phyloP scores from a whole-genome alignment of 2,113 vertebrate species.

The Tragelaphus scriptus region DNA sequence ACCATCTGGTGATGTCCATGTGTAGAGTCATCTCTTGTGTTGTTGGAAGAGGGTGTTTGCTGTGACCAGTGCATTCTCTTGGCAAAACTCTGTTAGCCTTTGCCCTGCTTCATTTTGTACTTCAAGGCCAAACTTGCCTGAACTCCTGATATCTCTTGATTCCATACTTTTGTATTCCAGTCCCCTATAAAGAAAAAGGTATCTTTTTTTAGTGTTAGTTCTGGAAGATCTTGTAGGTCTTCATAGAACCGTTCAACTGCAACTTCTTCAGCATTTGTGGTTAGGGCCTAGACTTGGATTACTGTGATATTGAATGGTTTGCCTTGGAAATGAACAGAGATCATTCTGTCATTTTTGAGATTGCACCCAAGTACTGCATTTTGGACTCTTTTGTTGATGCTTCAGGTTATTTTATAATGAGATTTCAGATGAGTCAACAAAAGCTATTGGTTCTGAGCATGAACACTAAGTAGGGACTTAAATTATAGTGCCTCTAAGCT shows the following conservation, averaged over 20 bases:
- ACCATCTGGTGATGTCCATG: background rate
- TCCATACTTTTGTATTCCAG: background rate
- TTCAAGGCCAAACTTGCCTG: background rate
- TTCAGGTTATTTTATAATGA: background rate
- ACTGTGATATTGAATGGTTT: background rate
- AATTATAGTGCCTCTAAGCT: background rate
- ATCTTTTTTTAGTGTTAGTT: background rate
- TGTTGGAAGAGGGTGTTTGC: background rate
- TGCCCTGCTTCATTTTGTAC: background rate
- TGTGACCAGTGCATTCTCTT: background rate
- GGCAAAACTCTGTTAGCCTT: background rate
- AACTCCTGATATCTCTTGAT: background rate
- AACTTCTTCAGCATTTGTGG: background rate
- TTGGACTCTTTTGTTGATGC: fast-evolving
- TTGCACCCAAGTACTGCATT: background rate
- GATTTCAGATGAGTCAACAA: background rate
- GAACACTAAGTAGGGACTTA: background rate
- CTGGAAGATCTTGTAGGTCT: background rate
- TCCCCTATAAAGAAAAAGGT: background rate
- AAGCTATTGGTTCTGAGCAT: background rate
- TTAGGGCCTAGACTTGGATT: background rate
- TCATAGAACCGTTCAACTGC: background rate
- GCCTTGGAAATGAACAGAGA: background rate
- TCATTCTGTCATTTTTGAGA: background rate
- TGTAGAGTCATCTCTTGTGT: background rate